Conservation (phyloP, 2,113 vertebrate genomes). For the Ramphastos sulfuratus region DNA sequence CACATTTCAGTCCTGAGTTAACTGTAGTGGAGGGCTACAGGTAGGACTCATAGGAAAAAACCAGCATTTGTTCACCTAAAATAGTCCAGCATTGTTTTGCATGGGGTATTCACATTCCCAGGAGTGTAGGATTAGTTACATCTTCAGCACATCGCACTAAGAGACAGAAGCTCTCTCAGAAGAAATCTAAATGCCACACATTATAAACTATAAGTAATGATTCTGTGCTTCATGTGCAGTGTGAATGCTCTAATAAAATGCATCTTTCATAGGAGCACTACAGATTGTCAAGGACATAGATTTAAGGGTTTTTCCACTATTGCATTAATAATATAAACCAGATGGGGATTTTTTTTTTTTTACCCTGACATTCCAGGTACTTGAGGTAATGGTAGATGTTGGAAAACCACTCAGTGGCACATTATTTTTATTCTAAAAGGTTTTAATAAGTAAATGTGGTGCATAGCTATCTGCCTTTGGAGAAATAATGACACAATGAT, state of each 20-base stretch:
- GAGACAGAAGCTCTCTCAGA: not conserved
- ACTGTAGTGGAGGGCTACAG: not conserved
- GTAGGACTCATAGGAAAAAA: not conserved
- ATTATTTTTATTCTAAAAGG: conserved; percentile 65
- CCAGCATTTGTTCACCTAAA: not conserved
- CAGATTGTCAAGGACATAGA: conserved; percentile 77
- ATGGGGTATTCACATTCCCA: not conserved
- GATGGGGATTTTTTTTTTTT: conserved; percentile 78
- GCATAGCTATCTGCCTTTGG: conserved; percentile 27
- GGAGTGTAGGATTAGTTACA: not conserved
- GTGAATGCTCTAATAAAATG: conserved; percentile 80
- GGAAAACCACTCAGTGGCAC: conserved; percentile 75
- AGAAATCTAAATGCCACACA: not conserved
- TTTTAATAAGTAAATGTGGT: conserved; percentile 37
- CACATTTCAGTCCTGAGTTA: not conserved
- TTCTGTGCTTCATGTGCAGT: conserved; percentile 62
- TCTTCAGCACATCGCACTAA: not conserved
- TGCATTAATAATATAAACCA: conserved; percentile 88
- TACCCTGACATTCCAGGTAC: conserved; percentile 84
- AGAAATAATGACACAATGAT: conserved; percentile 31
- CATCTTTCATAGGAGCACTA: conserved; percentile 80
- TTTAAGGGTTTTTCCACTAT: conserved; percentile 37
- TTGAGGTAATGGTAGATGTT: conserved; percentile 84
- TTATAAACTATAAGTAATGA: conserved; percentile 41
- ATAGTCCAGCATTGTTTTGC: conserved; percentile 10